Conservation (phyloP, 1,140 invertebrate species). For the Aphelinus certus region DNA sequence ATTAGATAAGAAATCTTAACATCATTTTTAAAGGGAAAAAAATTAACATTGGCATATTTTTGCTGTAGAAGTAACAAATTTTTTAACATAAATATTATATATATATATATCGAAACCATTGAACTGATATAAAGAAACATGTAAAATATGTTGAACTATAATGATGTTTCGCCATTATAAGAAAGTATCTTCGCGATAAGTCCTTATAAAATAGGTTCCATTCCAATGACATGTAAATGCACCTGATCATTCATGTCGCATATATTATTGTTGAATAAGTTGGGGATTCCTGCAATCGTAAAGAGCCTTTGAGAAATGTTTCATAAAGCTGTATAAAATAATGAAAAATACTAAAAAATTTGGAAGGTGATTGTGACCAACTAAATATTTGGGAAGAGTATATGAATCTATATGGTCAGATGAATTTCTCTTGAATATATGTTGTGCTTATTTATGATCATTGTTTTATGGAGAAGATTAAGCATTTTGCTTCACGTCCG, state of each 20-base stretch:
- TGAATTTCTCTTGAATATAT: constrained; percentile 29
- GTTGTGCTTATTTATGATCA: constrained; percentile 11
- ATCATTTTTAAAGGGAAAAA: constrained; percentile 14
- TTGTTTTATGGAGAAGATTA: constrained; percentile 1
- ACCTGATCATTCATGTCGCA: constrained; percentile 19
- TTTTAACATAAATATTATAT: constrained; percentile 21
- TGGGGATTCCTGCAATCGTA: constrained; percentile 4
- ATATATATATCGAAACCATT: constrained; percentile 15
- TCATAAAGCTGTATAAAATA: not conserved
- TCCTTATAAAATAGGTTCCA: constrained; percentile 21
- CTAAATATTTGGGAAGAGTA: constrained; percentile 11
- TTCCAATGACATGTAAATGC: constrained; percentile 21
- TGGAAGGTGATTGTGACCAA: not conserved
- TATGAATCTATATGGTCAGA: not conserved
- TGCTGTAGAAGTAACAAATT: constrained; percentile 33
- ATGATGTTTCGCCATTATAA: not conserved
- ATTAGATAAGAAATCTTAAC: constrained; percentile 18
- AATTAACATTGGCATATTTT: constrained; percentile 28
- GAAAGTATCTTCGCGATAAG: constrained; percentile 17
- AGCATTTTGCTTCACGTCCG: not conserved
- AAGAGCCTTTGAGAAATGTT: constrained; percentile 9
- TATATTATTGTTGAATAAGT: constrained; percentile 27
- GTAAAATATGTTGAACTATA: constrained; percentile 27
- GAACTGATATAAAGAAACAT: constrained; percentile 22
- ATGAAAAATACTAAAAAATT: not conserved